Percentiles rank a stretch among this genome's conserved stretches.
Conservation (phyloP, 2,888 invertebrate genomes). For the Acholoe squamosa region DNA sequence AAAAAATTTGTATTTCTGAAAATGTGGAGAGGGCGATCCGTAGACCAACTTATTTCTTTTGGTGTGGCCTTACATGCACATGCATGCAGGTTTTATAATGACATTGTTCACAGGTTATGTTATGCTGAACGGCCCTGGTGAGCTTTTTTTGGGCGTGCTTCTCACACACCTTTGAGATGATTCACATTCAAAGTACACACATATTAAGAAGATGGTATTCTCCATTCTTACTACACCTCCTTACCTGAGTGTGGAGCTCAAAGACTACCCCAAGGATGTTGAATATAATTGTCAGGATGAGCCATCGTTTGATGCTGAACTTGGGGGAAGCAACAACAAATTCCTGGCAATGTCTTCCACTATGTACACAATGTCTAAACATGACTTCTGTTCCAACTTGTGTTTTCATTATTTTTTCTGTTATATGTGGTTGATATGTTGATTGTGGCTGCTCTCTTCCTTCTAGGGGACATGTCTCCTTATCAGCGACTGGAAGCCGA, state of each 20-base stretch:
- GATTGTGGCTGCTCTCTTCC: background rate
- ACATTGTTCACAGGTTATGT: too few species aligned
- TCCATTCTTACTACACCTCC: background rate
- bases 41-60: too few species aligned
- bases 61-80: too few species aligned
- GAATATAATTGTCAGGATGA: constrained; percentile 50
- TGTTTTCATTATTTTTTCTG: constrained; percentile 40
- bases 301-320: constrained; percentile 55
- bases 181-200: too few species aligned
- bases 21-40: too few species aligned
- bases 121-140: too few species aligned
- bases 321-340: constrained; percentile 58
- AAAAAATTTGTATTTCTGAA: too few species aligned
- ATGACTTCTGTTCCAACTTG: constrained; percentile 18
- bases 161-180: too few species aligned
- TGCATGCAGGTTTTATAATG: too few species aligned
- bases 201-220: too few species aligned
- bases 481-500: background rate
- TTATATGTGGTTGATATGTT: too few species aligned
- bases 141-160: too few species aligned
- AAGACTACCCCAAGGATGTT: constrained; percentile 50
- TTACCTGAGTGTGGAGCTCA: constrained; percentile 59
- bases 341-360: constrained; percentile 56
- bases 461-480: background rate
- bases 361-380: background rate